Percentiles rank a stretch among this genome's conserved stretches.
phyloP scores from a whole-genome alignment of 2,113 vertebrate species.

The Myotis davidii region DNA sequence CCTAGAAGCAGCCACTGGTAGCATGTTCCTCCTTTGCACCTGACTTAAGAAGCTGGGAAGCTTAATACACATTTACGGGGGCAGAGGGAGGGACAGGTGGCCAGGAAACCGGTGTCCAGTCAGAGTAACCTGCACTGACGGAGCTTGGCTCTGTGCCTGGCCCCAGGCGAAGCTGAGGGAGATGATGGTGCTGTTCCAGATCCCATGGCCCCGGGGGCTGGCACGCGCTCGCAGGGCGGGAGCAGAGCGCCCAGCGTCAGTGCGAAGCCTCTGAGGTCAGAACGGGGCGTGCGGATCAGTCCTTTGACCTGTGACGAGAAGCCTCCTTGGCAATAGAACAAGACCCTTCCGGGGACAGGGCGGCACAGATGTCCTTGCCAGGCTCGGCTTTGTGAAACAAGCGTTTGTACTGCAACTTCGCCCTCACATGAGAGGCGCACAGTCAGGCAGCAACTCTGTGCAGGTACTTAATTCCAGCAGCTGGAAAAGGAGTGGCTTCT shows the following conservation, averaged over 20 bases:
- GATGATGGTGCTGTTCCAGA: not conserved
- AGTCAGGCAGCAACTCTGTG: too few relatives aligned
- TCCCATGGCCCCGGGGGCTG: too few relatives aligned
- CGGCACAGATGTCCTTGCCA: not conserved
- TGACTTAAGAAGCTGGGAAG: not conserved
- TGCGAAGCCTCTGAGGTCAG: not conserved
- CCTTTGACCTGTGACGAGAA: not conserved
- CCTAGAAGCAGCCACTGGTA: not conserved
- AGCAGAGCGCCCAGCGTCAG: not conserved
- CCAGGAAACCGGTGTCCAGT: not conserved
- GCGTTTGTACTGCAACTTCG: fast-evolving
- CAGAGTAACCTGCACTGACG: not conserved
- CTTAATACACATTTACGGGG: not conserved
- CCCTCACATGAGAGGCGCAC: fast-evolving
- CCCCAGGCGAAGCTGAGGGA: not conserved
- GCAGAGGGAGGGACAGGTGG: not conserved
- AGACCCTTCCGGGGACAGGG: too few relatives aligned
- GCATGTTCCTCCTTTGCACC: not conserved
- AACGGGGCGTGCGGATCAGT: not conserved
- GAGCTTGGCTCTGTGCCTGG: not conserved
- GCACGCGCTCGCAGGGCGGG: not conserved
- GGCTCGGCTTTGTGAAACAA: not conserved
- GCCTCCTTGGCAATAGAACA: not conserved
- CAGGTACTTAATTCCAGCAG: not conserved
- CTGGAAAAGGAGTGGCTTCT: not conserved